Conservation (phyloP, 2,797 vertebrate species). For the Serranus cabrilla region DNA sequence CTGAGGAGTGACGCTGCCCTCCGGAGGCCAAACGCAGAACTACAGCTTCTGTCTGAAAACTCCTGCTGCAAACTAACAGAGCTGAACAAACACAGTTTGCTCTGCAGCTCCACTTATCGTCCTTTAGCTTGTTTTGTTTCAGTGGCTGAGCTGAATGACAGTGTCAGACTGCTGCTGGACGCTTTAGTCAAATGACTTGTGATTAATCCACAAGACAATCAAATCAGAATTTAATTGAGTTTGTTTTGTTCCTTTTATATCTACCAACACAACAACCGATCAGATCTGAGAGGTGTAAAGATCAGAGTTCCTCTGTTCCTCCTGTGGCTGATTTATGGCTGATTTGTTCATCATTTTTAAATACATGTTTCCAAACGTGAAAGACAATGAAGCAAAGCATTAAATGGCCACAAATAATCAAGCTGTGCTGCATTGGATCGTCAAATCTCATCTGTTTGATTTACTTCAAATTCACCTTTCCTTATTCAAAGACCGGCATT, state of each 20-base stretch:
- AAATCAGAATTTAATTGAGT: background rate
- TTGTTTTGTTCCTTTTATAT: background rate
- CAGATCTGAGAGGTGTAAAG: background rate
- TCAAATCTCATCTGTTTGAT: background rate
- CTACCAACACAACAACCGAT: background rate
- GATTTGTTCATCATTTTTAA: background rate
- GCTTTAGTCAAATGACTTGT: background rate
- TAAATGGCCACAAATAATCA: background rate
- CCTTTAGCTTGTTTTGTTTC: conserved; percentile 3
- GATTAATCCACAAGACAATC: background rate
- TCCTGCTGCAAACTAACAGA: conserved; percentile 27
- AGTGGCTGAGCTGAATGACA: background rate
- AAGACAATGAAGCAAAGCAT: conserved; percentile 6
- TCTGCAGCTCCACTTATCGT: background rate
- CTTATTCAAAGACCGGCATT: background rate
- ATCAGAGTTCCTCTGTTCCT: background rate
- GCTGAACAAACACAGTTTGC: background rate
- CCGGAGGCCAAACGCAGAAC: conserved; percentile 44
- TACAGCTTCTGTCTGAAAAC: conserved; percentile 46
- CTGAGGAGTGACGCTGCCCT: conserved; percentile 53
- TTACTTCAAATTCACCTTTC: background rate
- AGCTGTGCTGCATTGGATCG: background rate
- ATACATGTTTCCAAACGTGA: background rate
- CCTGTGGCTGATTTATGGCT: background rate
- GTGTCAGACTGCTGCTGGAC: background rate